A percentile compares a stretch with the other conserved stretches of the same genome.
These are phyloP conservation scores for Brachyhypopomus gauderio DNA, from an alignment of 2,113 vertebrate species.

Conservation along the genomic window DNA sequence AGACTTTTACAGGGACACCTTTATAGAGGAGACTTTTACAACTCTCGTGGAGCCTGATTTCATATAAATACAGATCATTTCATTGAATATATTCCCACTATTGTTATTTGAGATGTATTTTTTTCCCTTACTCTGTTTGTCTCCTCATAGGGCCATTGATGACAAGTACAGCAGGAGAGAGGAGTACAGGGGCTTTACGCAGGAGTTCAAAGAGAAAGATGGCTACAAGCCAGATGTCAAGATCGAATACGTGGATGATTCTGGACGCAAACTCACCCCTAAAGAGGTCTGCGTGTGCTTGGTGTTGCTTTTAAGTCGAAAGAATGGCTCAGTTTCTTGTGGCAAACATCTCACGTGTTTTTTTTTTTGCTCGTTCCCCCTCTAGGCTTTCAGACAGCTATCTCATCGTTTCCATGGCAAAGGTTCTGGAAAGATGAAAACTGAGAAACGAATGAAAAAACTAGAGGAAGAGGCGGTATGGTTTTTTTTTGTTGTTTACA, in stretches of 20 bases:
- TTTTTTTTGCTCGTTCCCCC: neutral
- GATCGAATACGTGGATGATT: slow-evolving; percentile 92
- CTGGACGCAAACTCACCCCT: slow-evolving; percentile 85
- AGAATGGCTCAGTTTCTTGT: neutral
- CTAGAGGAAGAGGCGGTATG: slow-evolving; percentile 86
- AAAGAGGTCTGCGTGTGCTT: slow-evolving; percentile 76
- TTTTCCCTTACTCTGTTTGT: too few species aligned
- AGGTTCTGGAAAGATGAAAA: slow-evolving; percentile 94
- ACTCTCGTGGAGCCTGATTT: neutral
- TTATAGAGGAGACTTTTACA: too few species aligned
- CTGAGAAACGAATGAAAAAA: slow-evolving; percentile 91
- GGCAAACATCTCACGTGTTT: neutral
- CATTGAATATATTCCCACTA: too few species aligned
- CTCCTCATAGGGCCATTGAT: slow-evolving; percentile 79
- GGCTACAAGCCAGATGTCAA: slow-evolving; percentile 85
- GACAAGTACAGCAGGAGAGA: slow-evolving; percentile 91
- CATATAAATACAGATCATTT: neutral
- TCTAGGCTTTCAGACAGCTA: slow-evolving; percentile 87
- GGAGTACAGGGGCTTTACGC: slow-evolving; percentile 89
- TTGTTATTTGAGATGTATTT: too few species aligned
- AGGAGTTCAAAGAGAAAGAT: slow-evolving; percentile 94
- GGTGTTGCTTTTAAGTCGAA: neutral
- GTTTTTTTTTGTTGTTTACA: slow-evolving; percentile 12
- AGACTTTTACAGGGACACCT: too few species aligned
- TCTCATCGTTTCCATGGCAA: slow-evolving; percentile 92